These are phyloP conservation scores for Conus ventricosus DNA, from an alignment of 1,140 invertebrate genomes.

Conservation along the genomic window DNA sequence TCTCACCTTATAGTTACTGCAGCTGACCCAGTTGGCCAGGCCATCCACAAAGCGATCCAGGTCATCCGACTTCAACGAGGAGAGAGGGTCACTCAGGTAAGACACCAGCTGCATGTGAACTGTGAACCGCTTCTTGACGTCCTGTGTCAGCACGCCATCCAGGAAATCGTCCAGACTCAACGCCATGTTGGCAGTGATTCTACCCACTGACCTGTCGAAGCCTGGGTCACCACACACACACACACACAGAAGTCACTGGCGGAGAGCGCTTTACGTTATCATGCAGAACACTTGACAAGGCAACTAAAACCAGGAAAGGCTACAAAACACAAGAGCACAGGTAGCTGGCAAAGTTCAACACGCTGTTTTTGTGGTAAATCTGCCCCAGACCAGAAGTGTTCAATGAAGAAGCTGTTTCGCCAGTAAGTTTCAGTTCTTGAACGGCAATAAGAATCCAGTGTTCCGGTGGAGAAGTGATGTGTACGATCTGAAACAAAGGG, in stretches of 20 bases:
- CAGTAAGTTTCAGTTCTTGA: no score
- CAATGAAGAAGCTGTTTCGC: no score
- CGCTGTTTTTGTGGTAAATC: no score
- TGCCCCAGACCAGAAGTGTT: no score
- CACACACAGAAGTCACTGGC: neutral
- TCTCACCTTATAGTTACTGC: constrained; percentile 90
- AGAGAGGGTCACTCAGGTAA: constrained; percentile 83
- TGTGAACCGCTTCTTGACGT: constrained; percentile 89
- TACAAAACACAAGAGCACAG: no score
- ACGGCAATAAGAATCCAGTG: no score
- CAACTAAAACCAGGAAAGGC: no score
- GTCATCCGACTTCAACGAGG: constrained; percentile 86
- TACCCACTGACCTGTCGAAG: no score
- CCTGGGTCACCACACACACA: neutral
- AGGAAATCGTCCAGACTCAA: constrained; percentile 79
- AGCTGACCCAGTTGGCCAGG: constrained; percentile 78
- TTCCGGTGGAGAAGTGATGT: no score
- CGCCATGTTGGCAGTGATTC: constrained; percentile 30
- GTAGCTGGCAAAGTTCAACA: no score
- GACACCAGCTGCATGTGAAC: constrained; percentile 86
- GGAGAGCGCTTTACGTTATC: neutral
- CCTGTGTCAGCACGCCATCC: constrained; percentile 86
- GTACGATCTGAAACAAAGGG: no score
- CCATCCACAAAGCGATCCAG: constrained; percentile 89
- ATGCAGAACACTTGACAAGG: neutral